Evolutionary conservation across 2,797 vertebrate species (phyloP), one percentile per base, ranked within the genome.

Genomic region (Macropus fuliginosus): DNA sequence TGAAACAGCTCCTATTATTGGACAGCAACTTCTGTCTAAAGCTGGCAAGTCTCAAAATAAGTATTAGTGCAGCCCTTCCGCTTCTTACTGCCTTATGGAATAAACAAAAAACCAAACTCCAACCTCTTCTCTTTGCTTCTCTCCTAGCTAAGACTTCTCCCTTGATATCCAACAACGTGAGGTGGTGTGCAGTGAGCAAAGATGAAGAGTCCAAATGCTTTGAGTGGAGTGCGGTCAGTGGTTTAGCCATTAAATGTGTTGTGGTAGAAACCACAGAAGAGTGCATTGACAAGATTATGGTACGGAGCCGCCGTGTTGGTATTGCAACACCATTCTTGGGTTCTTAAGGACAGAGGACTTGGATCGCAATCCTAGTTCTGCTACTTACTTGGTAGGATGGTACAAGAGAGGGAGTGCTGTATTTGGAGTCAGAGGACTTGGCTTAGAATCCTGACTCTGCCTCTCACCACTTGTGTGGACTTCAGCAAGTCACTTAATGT

Each of bases 241-340:
- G 97, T 0, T 97, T 91, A 0, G 95, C 40, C 0, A 96, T 99
- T 74, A 98, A 98, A 10, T 99, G 99, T 62, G 95, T 96, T 0
- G 94, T 0, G 0, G 98, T 96, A 55, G 16, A 93, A 0, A 98
- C 97, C 50, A 98, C 99, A 1, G 98, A 99, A 0, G 99, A 99
- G 0, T 99, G 99, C 98, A 97, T 99, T 1, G 95, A 97, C 0
- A 99, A 99, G 98, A 99, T 99, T 92, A 98, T 98, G 99, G 99
- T 99, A 98, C 93, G 92, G 66, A 89, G 29, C 28, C 10, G 1
- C n/a, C n/a, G 24, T 74, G 21, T 24, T 40, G n/a, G 21, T 0
- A 3, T 40, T 40, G 16, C 66, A n/a, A 40, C 16, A 40, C 16
- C n/a, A 31, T 74, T 40, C 66, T 21, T 74, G n/a, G 62, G n/a